phyloP scores from a whole-genome alignment of 2,888 invertebrate species.

The Tetragonula carbonaria region DNA sequence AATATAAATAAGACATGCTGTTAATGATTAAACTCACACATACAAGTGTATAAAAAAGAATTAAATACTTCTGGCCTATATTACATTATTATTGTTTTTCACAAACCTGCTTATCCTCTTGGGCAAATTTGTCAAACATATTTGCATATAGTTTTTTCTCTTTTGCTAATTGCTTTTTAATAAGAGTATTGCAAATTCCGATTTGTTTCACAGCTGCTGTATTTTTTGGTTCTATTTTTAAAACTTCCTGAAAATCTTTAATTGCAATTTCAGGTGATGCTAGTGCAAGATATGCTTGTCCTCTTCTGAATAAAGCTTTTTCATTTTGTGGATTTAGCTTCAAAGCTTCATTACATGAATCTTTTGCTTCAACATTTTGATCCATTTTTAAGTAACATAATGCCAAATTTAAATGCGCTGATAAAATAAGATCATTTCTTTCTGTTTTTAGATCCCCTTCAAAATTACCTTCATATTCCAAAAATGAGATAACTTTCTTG shows the following conservation, averaged over 20 bases:
- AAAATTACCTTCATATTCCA: slow-evolving; percentile 83
- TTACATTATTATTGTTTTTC: slow-evolving; percentile 49
- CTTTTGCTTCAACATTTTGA: slow-evolving; percentile 89
- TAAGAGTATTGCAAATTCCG: slow-evolving; percentile 88
- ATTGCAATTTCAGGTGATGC: slow-evolving; percentile 92
- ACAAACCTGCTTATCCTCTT: slow-evolving; percentile 88
- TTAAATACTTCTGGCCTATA: slow-evolving; percentile 14
- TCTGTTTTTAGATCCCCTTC: slow-evolving; percentile 82
- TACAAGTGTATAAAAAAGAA: slow-evolving; percentile 1
- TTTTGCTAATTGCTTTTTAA: slow-evolving; percentile 90
- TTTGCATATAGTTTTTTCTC: slow-evolving; percentile 96
- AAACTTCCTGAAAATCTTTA: slow-evolving; percentile 90
- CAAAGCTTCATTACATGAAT: slow-evolving; percentile 91
- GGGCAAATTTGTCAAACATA: slow-evolving; percentile 97
- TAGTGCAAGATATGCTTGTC: slow-evolving; percentile 90
- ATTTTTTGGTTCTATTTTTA: slow-evolving; percentile 93
- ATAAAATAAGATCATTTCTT: slow-evolving; percentile 87
- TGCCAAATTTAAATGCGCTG: slow-evolving; percentile 92
- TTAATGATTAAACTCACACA: not conserved
- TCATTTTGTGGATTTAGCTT: slow-evolving; percentile 90
- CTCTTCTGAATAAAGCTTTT: slow-evolving; percentile 95
- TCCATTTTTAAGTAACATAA: slow-evolving; percentile 91
- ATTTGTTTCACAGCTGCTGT: slow-evolving; percentile 94
- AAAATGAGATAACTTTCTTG: slow-evolving; percentile 88
- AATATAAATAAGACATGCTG: slow-evolving; percentile 23